Evolutionary conservation across 35 echinoderm and acorn worm species (phyloP).

Genomic region (Chiridota heheva): DNA sequence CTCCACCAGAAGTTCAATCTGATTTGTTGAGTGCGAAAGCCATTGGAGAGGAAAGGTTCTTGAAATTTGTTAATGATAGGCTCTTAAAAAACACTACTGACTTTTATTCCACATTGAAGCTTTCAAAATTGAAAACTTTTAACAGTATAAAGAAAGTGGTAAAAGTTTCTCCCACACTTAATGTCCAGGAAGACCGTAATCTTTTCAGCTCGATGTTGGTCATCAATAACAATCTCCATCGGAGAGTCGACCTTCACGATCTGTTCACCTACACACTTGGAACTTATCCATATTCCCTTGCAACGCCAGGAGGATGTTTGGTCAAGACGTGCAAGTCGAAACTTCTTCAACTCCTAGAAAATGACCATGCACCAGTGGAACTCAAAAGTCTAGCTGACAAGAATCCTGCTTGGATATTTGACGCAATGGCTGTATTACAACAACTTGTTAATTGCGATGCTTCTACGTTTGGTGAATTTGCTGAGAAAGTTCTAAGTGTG

Average conservation of each 20-base stretch:
- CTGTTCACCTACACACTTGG: conserved; percentile 36
- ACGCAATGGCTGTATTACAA: conserved; percentile 56
- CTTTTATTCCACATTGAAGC: neutral
- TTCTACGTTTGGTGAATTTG: conserved; percentile 36
- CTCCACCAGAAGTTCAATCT: neutral
- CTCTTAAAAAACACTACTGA: neutral
- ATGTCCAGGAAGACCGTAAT: conserved; percentile 22
- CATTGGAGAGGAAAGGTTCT: neutral
- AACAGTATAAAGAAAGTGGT: conserved; percentile 36
- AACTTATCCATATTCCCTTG: conserved; percentile 15
- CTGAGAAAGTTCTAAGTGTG: conserved; percentile 5
- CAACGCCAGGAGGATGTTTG: conserved; percentile 13
- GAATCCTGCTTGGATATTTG: conserved; percentile 22
- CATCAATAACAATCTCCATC: conserved; percentile 2
- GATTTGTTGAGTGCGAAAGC: conserved; percentile 15
- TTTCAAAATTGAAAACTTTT: conserved; percentile 45
- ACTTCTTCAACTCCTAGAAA: conserved; percentile 10
- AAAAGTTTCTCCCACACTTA: neutral
- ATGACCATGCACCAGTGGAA: neutral
- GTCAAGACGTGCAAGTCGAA: conserved; percentile 51
- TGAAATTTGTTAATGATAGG: neutral
- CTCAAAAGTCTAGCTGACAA: neutral
- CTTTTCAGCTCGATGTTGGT: conserved; percentile 32
- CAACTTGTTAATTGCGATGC: conserved; percentile 30
- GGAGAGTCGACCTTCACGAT: neutral